Evolutionary conservation across 1,140 invertebrate species (phyloP), one percentile per base, ranked within the genome.

Genomic region (Drosophila suzukii): DNA sequence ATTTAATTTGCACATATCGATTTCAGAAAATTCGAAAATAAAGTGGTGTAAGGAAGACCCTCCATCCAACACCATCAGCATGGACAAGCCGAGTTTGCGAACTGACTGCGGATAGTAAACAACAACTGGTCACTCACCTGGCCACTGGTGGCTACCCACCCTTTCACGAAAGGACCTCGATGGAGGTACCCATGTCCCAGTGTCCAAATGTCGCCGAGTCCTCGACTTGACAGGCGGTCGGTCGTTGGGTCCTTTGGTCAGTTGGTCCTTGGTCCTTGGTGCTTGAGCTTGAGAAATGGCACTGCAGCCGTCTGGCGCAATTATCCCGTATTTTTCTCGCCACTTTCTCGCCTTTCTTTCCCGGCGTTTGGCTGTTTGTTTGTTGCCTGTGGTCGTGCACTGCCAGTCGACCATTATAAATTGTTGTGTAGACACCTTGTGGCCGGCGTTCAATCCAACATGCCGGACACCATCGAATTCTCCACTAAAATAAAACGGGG

Each of bases 341-440:
- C 67, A 55, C 41, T 50, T 53, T 62, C 49, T n/a, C 53, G 27
- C 49, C 41, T 38, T 62, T 73, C 47, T 39, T 38, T 12, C 36
- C 67, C 34, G 13, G 43, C 17, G 50, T 46, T 58, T 38, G 66
- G 54, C 24, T 71, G 38, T 67, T 67, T 63, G 65, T 51, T 67
- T 51, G 68, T 51, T 15, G 55, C 6, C 46, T 44, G 55, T 38
- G 70, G 66, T 71, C 68, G 46, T 70, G 65, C 15, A 46, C 46
- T 53, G 66, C 55, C 67, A 36, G 67, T 73, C 70, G 39, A 73
- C 70, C 67, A 73, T 75, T 75, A 75, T 75, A 75, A 75, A 75
- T 75, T 75, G 62, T 75, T 75, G 65, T 53, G 61, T 66, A 66
- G 73, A 75, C 73, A 75, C 73, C 73, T 66, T 58, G 73, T 75